Evolutionary conservation across 2,797 vertebrate genomes (phyloP).

Genomic region (Enteromius anoplus): DNA sequence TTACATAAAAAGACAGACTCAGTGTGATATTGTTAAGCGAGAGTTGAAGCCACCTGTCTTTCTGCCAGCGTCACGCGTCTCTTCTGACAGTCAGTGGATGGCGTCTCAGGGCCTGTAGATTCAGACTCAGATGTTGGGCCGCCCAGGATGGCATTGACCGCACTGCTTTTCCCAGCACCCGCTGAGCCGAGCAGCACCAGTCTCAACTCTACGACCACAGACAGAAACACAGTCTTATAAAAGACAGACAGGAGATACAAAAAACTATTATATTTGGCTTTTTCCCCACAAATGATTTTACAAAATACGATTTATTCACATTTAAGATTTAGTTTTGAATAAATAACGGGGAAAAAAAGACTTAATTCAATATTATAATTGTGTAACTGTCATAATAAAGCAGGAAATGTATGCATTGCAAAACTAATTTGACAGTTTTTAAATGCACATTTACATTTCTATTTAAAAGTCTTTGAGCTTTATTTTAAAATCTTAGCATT

Average conservation of each 20-base stretch:
- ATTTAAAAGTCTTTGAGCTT: background rate
- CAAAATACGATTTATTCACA: background rate
- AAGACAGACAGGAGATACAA: background rate
- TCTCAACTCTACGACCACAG: constrained; percentile 62
- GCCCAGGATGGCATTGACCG: constrained; percentile 70
- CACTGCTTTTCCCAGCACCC: constrained; percentile 64
- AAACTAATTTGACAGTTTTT: background rate
- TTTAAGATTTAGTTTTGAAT: background rate
- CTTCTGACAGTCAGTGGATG: constrained; percentile 62
- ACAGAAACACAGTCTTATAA: constrained; percentile 20
- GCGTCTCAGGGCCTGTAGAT: constrained; percentile 11
- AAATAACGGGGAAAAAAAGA: background rate
- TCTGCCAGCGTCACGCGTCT: constrained; percentile 67
- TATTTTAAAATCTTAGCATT: background rate
- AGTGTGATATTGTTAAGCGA: background rate
- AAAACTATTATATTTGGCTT: background rate
- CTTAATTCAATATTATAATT: background rate
- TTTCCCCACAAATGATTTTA: background rate
- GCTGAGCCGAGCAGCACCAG: constrained; percentile 75
- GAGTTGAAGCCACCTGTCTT: constrained; percentile 65
- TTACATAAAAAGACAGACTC: background rate
- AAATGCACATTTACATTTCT: background rate
- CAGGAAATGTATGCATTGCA: background rate
- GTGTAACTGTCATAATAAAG: background rate
- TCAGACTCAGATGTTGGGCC: constrained; percentile 54